phyloP scores from a whole-genome alignment of 2,888 invertebrate species.

The Scelioninae gen. 1 region DNA sequence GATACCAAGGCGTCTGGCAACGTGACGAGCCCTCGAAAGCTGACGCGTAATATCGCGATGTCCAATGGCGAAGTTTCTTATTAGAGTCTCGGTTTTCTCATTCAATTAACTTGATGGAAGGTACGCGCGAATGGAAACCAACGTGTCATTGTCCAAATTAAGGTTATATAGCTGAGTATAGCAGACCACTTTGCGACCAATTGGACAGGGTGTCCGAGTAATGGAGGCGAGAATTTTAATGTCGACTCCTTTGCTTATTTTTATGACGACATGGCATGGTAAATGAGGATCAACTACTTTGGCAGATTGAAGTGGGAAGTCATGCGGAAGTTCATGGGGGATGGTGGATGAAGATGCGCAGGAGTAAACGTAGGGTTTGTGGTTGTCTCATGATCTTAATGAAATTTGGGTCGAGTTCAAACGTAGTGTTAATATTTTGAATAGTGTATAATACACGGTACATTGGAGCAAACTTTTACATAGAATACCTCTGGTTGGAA shows the following conservation, averaged over 20 bases:
- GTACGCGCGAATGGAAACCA: conserved; percentile 10
- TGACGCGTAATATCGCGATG: conserved; percentile 62
- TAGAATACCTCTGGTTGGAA: too few relatives aligned
- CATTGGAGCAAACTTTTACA: too few relatives aligned
- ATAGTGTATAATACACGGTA: too few relatives aligned
- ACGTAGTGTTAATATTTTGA: too few relatives aligned
- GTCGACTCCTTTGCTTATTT: neutral
- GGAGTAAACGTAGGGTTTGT: neutral
- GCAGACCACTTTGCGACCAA: conserved; percentile 4
- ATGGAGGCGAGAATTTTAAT: too few relatives aligned
- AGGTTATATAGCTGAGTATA: neutral
- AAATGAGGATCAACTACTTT: conserved; percentile 28
- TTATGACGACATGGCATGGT: conserved; percentile 2
- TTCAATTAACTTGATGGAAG: conserved; percentile 60
- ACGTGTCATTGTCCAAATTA: conserved; percentile 45
- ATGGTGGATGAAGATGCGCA: neutral
- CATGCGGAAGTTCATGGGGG: conserved; percentile 26
- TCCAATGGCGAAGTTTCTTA: conserved; percentile 57
- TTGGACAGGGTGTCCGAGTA: too few relatives aligned
- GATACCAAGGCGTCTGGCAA: conserved; percentile 61
- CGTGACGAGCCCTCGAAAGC: conserved; percentile 57
- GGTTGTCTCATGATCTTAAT: neutral
- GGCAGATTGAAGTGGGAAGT: conserved; percentile 36
- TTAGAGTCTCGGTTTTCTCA: conserved; percentile 49
- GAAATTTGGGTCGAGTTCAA: neutral